Percentiles rank a stretch among this genome's conserved stretches.
Evolutionary conservation across 2,113 vertebrate species (phyloP).

Genomic region (Nothocercus nigrocapillus): DNA sequence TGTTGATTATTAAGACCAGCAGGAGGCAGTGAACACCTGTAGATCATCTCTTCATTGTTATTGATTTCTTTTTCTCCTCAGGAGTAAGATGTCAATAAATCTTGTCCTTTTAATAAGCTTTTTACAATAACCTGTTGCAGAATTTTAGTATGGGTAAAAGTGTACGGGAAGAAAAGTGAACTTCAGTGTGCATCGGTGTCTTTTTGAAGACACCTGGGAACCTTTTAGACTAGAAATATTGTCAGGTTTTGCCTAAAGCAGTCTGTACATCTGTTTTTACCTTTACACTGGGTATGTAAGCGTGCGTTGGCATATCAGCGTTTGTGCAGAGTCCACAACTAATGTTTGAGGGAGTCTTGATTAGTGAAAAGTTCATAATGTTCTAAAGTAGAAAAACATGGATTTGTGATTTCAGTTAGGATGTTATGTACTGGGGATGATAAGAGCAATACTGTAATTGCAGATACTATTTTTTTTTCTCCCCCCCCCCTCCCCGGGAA

Average conservation of each 20-base stretch:
- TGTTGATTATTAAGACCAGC: neutral
- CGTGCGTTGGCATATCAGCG: neutral
- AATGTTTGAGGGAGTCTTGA: neutral
- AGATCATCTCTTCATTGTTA: neutral
- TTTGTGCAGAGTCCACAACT: neutral
- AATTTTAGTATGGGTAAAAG: slow-evolving; percentile 45
- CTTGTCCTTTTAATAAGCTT: slow-evolving; percentile 42
- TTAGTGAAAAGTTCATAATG: neutral
- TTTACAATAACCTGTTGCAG: slow-evolving; percentile 43
- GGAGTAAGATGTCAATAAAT: slow-evolving; percentile 9
- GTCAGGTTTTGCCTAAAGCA: neutral
- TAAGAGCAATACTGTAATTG: neutral
- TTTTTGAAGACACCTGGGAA: slow-evolving; percentile 42
- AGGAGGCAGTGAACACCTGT: slow-evolving; percentile 45
- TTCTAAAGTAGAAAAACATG: neutral
- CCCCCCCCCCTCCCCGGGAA: neutral
- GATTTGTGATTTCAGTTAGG: neutral
- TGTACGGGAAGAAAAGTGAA: slow-evolving; percentile 48
- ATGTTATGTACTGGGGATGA: neutral
- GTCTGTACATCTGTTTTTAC: neutral
- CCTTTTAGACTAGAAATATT: slow-evolving; percentile 4
- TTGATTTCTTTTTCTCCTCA: neutral
- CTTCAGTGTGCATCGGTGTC: neutral
- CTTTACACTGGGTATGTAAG: slow-evolving; percentile 22
- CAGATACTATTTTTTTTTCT: neutral